Evolutionary conservation across 1,140 invertebrate species (phyloP).

Genomic region (Mamestra configurata): DNA sequence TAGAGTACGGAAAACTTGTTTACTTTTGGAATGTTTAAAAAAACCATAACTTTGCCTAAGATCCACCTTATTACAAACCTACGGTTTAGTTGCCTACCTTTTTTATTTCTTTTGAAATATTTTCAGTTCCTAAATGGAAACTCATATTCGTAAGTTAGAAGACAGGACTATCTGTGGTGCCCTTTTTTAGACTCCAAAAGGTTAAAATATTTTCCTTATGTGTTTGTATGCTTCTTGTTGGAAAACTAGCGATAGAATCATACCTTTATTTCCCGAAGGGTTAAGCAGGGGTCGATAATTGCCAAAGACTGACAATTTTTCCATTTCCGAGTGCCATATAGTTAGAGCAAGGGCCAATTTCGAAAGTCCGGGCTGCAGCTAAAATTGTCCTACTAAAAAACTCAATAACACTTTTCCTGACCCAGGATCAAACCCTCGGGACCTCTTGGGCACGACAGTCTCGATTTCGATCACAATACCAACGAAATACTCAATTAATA

Average conservation of each 20-base stretch:
- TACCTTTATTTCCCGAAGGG: background rate
- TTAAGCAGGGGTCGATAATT: background rate
- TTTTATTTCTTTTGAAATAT: too few relatives aligned
- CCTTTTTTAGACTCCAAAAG: background rate
- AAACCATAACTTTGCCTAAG: too few relatives aligned
- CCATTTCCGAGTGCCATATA: background rate
- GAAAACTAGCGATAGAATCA: background rate
- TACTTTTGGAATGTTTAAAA: too few relatives aligned
- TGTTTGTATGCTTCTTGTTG: background rate
- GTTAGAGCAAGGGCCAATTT: background rate
- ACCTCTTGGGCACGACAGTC: background rate
- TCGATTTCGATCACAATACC: background rate
- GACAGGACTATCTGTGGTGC: too few relatives aligned
- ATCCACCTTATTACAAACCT: too few relatives aligned
- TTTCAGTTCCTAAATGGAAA: too few relatives aligned
- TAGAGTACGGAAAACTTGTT: too few relatives aligned
- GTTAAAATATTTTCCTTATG: background rate
- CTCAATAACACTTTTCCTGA: conserved; percentile 25
- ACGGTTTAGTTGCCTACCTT: too few relatives aligned
- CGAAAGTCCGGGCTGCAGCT: background rate
- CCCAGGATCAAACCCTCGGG: conserved; percentile 11
- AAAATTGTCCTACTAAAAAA: conserved; percentile 18
- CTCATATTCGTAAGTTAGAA: too few relatives aligned
- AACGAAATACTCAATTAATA: background rate
- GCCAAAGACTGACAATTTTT: background rate